Base-by-base conservation (phyloP, 2,113 vertebrate genomes). In the Apaloderma vittatum region DNA sequence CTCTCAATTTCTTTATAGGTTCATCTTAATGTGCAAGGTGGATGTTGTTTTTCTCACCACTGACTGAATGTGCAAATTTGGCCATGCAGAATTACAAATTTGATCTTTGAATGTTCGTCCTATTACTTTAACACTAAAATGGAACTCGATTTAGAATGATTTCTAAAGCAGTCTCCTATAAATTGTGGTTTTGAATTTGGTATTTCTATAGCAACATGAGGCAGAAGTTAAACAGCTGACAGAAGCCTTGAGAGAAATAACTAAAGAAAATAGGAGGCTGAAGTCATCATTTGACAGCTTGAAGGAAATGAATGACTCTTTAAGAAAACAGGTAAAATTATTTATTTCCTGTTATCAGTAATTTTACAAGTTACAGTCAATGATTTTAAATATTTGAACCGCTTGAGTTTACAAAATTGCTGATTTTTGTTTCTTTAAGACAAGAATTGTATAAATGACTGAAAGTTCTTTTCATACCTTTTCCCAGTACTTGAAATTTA, bases 201-300 rank as follows among this genome's bases (percentile, higher is more conserved):
- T 96, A 40, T 82, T 76, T 74, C 94, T 92, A 3, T 95, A 99
- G 99, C 98, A 99, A 97, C 98, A 98, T 22, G 87, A 95, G 75
- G 96, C 98, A 72, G 98, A 99, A 96, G 92, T 99, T 86, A 96
- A 97, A 58, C 95, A 98, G 54, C 97, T 99, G 95, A 98, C 98
- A 72, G 97, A 99, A 92, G 87, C 96, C 96, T 96, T 98, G 63
- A 98, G 98, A 95, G 98, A 99, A 93, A 98, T 96, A 95, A 98
- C 72, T 86, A 99, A 98, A 96, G 99, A 99, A 94, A 99, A 98
- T 91, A 99, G 97, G 91, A 99, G 99, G 70, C 97, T 99, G n/a
- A 99, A 97, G 89, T 98, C 98, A 2, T 99, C 98, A 77, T 99
- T 99, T 94, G 98, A 98, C 79, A 97, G 98, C 43, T 97, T 99